Percentiles rank a stretch among this genome's conserved stretches.
phyloP scores from a whole-genome alignment of 2,113 vertebrate genomes.

The Pristiophorus japonicus region DNA sequence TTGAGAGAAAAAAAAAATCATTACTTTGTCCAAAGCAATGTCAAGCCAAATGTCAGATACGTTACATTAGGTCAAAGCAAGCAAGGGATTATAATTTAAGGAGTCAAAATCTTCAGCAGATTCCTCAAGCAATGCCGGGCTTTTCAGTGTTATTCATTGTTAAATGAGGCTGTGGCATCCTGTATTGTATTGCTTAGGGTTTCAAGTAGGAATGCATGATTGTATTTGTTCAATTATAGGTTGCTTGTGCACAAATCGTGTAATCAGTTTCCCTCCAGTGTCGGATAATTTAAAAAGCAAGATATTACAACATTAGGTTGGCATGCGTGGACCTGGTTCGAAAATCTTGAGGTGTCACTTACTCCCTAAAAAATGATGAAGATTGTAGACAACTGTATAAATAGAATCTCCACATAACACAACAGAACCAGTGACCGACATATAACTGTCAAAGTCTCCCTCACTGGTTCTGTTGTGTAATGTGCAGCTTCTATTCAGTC shows the following conservation, averaged over 20 bases:
- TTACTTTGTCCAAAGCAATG: constrained; percentile 21
- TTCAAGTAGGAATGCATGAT: not conserved
- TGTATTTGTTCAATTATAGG: not conserved
- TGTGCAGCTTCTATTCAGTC: not conserved
- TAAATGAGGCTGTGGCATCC: not conserved
- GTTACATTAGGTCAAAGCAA: not conserved
- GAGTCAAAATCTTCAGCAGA: constrained; percentile 8
- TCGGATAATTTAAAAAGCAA: not conserved
- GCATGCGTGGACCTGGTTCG: not conserved
- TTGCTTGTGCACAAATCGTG: not conserved
- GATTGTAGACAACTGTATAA: not conserved
- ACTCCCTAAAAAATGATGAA: not conserved
- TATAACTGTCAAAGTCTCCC: not conserved
- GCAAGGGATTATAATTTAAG: not conserved
- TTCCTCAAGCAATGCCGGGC: no score
- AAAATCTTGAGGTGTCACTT: not conserved
- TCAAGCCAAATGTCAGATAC: constrained; percentile 26
- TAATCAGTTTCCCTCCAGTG: not conserved
- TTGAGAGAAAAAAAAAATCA: constrained; percentile 18
- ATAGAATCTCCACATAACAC: no score
- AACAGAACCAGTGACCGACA: no score
- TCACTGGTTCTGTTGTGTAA: not conserved
- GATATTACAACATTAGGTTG: not conserved
- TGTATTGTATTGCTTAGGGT: not conserved
- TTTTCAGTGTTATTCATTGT: no score